phyloP scores from a whole-genome alignment of 2,888 invertebrate species.

The Bhutanitis thaidina region DNA sequence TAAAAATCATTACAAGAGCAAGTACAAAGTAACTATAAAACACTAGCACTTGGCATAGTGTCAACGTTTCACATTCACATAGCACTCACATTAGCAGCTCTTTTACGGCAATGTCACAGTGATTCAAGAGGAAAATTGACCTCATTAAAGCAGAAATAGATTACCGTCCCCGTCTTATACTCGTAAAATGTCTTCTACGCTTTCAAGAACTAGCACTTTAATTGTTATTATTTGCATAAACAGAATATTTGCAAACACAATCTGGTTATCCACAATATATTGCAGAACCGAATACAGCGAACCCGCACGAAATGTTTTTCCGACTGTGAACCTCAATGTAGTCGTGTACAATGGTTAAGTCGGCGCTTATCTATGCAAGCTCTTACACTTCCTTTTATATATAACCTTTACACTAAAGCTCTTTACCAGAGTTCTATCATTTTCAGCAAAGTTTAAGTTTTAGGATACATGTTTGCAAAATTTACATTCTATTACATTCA shows the following conservation, averaged over 20 bases:
- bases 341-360: conserved; percentile 8
- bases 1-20: not conserved
- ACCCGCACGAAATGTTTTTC: conserved; percentile 5
- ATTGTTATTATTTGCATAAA: not conserved
- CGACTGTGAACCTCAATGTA: not conserved
- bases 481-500: too few species aligned
- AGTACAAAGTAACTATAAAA: conserved; percentile 30
- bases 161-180: conserved; percentile 5
- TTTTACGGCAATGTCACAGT: conserved; percentile 34
- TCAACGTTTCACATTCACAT: conserved; percentile 49
- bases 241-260: not conserved
- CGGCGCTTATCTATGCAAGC: conserved; percentile 5
- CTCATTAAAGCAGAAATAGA: conserved; percentile 32
- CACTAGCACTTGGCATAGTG: conserved; percentile 52
- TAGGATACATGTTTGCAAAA: not conserved
- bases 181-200: not conserved
- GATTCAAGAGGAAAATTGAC: conserved; percentile 43
- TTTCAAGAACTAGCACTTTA: conserved; percentile 1
- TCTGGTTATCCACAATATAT: not conserved
- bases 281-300: not conserved
- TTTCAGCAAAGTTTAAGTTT: not conserved
- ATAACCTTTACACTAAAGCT: conserved; percentile 11
- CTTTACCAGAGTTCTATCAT: conserved; percentile 4
- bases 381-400: conserved; percentile 8
- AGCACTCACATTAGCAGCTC: conserved; percentile 15